Evolutionary conservation across 2,797 vertebrate genomes (phyloP).

Genomic region (Poeciliopsis infans): DNA sequence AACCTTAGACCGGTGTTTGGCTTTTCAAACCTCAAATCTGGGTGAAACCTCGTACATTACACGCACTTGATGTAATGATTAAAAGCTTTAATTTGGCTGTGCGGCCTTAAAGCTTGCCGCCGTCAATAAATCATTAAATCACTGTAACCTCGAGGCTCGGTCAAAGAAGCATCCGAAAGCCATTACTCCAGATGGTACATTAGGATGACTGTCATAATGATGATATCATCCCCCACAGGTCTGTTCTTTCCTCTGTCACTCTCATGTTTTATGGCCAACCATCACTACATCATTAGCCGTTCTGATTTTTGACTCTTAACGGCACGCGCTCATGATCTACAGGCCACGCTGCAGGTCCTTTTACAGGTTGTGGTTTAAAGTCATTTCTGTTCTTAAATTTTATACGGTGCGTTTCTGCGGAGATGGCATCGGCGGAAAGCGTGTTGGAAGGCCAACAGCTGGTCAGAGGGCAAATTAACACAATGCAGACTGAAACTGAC

Average conservation of each 20-base stretch:
- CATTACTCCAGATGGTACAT: conserved; percentile 74
- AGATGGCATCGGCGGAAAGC: not conserved
- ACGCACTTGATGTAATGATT: not conserved
- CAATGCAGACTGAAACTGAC: not conserved
- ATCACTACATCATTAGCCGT: conserved; percentile 10
- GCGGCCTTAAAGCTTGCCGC: conserved; percentile 39
- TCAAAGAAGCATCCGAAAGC: conserved; percentile 66
- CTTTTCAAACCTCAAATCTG: not conserved
- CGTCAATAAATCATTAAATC: conserved; percentile 73
- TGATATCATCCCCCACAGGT: conserved; percentile 68
- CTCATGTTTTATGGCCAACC: conserved; percentile 51
- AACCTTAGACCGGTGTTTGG: not conserved
- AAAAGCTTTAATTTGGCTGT: conserved; percentile 58
- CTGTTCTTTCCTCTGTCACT: conserved; percentile 41
- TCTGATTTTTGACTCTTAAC: conserved; percentile 12
- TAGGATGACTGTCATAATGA: conserved; percentile 67
- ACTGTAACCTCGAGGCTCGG: conserved; percentile 56
- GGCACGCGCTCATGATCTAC: conserved; percentile 1
- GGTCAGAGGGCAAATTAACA: not conserved
- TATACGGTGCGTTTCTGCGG: not conserved
- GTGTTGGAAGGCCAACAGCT: not conserved
- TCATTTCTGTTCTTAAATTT: conserved; percentile 25
- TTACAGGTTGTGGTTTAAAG: not conserved
- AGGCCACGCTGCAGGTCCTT: too few species aligned
- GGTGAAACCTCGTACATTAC: not conserved